These are phyloP conservation scores for Drosophila nasuta DNA, from an alignment of 1,140 invertebrate genomes.

Conservation along the genomic window DNA sequence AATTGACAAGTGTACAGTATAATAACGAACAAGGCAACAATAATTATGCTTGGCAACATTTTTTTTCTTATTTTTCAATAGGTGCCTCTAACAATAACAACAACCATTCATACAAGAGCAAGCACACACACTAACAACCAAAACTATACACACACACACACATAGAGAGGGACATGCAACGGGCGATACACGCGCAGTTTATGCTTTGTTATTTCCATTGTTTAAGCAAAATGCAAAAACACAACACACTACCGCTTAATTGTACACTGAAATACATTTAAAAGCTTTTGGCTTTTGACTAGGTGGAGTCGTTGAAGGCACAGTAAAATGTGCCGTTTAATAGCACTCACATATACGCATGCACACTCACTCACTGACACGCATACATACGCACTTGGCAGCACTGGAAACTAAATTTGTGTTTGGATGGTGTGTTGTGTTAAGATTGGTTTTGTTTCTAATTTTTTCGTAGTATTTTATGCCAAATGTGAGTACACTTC, in stretches of 20 bases:
- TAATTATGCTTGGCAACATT: constrained; percentile 63
- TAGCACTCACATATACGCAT: constrained; percentile 24
- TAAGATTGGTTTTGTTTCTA: constrained; percentile 11
- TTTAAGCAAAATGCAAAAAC: constrained; percentile 14
- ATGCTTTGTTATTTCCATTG: constrained; percentile 59
- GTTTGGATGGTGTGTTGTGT: constrained; percentile 29
- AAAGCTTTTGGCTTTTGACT: constrained; percentile 21
- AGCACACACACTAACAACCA: constrained; percentile 13
- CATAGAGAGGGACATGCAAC: constrained; percentile 12
- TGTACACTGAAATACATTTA: constrained; percentile 28
- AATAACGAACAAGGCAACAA: constrained; percentile 8
- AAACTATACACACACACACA: constrained; percentile 25
- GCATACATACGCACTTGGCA: constrained; percentile 30
- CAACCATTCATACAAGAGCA: constrained; percentile 47
- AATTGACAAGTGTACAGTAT: constrained; percentile 21
- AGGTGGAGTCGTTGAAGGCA: constrained; percentile 23
- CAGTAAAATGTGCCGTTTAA: constrained; percentile 56
- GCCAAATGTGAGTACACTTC: constrained; percentile 9
- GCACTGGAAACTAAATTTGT: constrained; percentile 29
- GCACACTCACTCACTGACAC: constrained; percentile 11
- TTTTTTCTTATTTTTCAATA: constrained; percentile 36
- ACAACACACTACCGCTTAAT: constrained; percentile 25
- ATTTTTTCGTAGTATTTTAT: constrained; percentile 7
- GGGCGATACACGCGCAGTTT: constrained; percentile 47
- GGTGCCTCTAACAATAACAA: constrained; percentile 66